Evolutionary conservation across 2,888 invertebrate species (phyloP).

Genomic region (Odontothrips loti): DNA sequence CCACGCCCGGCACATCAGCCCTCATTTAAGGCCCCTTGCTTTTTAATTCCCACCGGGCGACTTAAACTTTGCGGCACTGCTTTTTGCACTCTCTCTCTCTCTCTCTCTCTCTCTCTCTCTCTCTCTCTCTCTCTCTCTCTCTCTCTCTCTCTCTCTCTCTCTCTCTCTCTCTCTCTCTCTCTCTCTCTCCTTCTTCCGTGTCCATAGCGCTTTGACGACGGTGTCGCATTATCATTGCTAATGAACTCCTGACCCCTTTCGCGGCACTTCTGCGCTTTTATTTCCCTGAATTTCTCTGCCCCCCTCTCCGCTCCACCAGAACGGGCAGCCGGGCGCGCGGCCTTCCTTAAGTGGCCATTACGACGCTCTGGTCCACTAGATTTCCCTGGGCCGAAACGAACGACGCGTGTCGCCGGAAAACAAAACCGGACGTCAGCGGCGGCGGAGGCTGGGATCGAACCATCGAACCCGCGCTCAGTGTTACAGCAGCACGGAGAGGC

Average conservation of each 20-base stretch:
- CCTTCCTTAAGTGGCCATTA: conserved; percentile 10
- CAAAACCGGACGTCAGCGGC: background rate
- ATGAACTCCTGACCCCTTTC: conserved; percentile 22
- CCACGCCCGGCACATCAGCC: background rate
- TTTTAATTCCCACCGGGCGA: background rate
- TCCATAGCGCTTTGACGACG: background rate
- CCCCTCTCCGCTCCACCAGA: background rate
- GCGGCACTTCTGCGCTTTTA: background rate
- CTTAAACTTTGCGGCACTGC: too few species aligned
- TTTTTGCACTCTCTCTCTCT: too few species aligned
- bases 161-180: background rate
- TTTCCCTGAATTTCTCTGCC: background rate
- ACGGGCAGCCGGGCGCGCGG: background rate
- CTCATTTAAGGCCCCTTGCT: background rate
- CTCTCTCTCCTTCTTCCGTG: background rate
- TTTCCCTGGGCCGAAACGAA: background rate
- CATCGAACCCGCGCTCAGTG: too few species aligned
- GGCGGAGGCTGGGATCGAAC: too few species aligned
- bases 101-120: background rate
- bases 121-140: too few species aligned
- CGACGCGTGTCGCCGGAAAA: background rate
- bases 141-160: background rate
- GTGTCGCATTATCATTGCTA: conserved; percentile 20
- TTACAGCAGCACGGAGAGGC: too few species aligned
- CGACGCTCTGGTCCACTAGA: background rate